A percentile compares a stretch with the other conserved stretches of the same genome.
Evolutionary conservation across 1,140 invertebrate species (phyloP).

Genomic region (Chelonus insularis): DNA sequence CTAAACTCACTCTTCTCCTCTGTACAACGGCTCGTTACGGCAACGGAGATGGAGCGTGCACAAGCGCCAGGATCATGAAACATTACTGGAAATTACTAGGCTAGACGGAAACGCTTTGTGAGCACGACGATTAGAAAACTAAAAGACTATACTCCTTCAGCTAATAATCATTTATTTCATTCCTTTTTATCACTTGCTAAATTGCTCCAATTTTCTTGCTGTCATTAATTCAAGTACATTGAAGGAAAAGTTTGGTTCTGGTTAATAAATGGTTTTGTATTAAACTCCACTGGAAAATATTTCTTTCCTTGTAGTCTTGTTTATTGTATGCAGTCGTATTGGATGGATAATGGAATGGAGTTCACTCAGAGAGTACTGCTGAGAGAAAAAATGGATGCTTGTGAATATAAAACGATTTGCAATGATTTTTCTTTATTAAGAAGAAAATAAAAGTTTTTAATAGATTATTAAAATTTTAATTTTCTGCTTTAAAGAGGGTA

Average conservation of each 20-base stretch:
- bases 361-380: too few species aligned
- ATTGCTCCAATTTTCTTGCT: not conserved
- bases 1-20: not conserved
- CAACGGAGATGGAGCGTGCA: not conserved
- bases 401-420: too few species aligned
- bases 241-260: not conserved
- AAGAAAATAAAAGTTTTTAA: too few species aligned
- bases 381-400: too few species aligned
- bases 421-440: too few species aligned
- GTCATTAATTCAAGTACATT: not conserved
- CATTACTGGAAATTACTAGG: constrained; percentile 2
- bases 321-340: too few species aligned
- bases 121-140: not conserved
- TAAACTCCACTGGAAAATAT: too few species aligned
- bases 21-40: not conserved
- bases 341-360: too few species aligned
- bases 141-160: not conserved
- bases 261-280: too few species aligned
- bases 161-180: too few species aligned
- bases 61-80: not conserved
- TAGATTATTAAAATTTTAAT: not conserved
- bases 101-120: not conserved
- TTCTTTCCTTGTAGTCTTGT: too few species aligned
- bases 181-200: not conserved
- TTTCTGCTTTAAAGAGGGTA: not conserved